Base-by-base conservation (phyloP, 2,797 vertebrate genomes). In the Ptychobarbus kaznakovi region DNA sequence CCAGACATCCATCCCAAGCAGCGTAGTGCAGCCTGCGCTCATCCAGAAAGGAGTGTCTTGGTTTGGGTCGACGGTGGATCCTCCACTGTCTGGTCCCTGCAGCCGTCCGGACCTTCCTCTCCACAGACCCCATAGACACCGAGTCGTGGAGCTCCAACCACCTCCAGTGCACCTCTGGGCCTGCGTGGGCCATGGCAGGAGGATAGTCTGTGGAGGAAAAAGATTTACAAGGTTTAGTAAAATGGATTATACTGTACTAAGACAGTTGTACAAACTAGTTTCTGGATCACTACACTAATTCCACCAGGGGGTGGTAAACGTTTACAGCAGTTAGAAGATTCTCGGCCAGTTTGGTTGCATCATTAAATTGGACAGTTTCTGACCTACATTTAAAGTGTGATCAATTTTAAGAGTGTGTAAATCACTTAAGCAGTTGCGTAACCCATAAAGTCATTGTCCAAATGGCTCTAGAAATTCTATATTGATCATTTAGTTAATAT, bases 141-240 rank as follows among this genome's bases (percentile, higher is more conserved):
- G 91, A 91, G 82, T 92, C 93, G 42, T 91, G 91, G 20, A 93
- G 90, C 72, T 91, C 91, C 73, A 92, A 69, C 90, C 89, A 91
- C 66, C 87, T 88, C 91, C 90, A 91, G 25, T 89, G 86, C 18
- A 91, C 73, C 75, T 92, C 90, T 6, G 90, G 89, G 22, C 74
- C 79, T 15, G 82, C n/a, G 13, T 81, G 80, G 20, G 89, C 80
- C 92, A 92, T 93, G 86, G 66, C 42, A 4, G 32, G 65, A 42
- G 38, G 32, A 65, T 42, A 81, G 18, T 69, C 80, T 80, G 63
- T 44, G 61, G 35, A 74, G 22, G 40, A 73, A 38, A n/a, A 82
- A 65, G 35, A 61, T 61, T 25, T 61, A 61, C 13, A 32, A 61
- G 32, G 22, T 32, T 32, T 32, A 32, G 32, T 32, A 3, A 32